These are phyloP conservation scores for Acanthochromis polyacanthus DNA, from an alignment of 2,113 vertebrate genomes.

Conservation along the genomic window DNA sequence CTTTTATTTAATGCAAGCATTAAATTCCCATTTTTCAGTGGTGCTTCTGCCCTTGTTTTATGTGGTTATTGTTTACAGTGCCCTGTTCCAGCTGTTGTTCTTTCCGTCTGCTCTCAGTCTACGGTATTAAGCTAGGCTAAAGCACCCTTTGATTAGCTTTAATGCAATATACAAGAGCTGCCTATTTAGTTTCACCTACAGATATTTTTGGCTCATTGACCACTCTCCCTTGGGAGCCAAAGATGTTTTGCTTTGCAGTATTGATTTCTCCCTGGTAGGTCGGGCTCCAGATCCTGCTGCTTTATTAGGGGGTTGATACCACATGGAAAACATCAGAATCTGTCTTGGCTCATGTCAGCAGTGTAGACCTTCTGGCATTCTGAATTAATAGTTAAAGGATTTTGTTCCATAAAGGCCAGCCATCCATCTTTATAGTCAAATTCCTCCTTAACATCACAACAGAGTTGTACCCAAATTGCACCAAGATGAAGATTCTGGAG, in stretches of 20 bases:
- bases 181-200: slow-evolving; percentile 44
- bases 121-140: slow-evolving; percentile 18
- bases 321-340: slow-evolving; percentile 63
- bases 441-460: not conserved
- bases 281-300: slow-evolving; percentile 34
- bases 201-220: slow-evolving; percentile 66
- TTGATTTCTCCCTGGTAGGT: slow-evolving; percentile 56
- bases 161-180: slow-evolving; percentile 31
- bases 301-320: slow-evolving; percentile 23
- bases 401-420: slow-evolving; percentile 4
- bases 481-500: not conserved
- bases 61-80: slow-evolving; percentile 19
- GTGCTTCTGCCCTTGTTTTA: not conserved
- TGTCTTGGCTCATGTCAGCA: slow-evolving; percentile 50
- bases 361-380: slow-evolving; percentile 16
- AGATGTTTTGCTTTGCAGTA: slow-evolving; percentile 55
- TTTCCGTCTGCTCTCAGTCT: slow-evolving; percentile 6
- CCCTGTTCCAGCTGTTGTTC: slow-evolving; percentile 6
- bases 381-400: slow-evolving; percentile 45
- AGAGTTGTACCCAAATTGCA: not conserved
- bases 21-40: slow-evolving; percentile 8
- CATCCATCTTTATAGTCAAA: slow-evolving; percentile 8
- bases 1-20: slow-evolving; percentile 38
- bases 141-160: slow-evolving; percentile 24
- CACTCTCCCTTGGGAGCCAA: slow-evolving; percentile 46